A percentile compares a stretch with the other conserved stretches of the same genome.
These are phyloP conservation scores for Nomada ruficornis DNA, from an alignment of 2,888 invertebrate species.

Conservation along the genomic window DNA sequence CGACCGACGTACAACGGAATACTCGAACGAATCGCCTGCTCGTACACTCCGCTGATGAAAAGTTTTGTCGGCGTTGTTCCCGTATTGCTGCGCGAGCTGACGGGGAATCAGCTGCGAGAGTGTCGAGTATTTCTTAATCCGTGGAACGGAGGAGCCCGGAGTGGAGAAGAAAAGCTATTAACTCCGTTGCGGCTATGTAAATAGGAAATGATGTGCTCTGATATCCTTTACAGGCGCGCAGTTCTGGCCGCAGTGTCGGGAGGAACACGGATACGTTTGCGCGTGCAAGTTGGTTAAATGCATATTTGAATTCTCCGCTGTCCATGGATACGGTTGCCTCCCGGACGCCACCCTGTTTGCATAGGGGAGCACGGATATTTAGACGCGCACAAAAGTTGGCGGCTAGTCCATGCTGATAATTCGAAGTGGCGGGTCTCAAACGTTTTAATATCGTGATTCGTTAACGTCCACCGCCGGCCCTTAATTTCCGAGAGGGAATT, in stretches of 20 bases:
- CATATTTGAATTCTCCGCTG: conserved; percentile 1
- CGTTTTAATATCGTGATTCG: not conserved
- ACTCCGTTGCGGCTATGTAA: not conserved
- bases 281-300: not conserved
- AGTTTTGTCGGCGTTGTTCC: conserved; percentile 10
- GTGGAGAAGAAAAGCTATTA: not conserved
- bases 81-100: not conserved
- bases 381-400: not conserved
- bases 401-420: conserved; percentile 3
- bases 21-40: not conserved
- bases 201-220: not conserved
- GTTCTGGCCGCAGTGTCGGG: not conserved
- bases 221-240: not conserved
- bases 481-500: not conserved
- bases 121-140: conserved; percentile 5
- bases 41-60: conserved; percentile 29
- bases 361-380: not conserved
- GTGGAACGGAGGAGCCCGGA: not conserved
- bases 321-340: not conserved
- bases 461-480: conserved; percentile 23
- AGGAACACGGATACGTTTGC: not conserved
- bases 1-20: conserved; percentile 26
- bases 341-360: not conserved
- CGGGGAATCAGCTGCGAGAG: not conserved
- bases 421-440: not conserved